These are phyloP conservation scores for Laspeyria flexula DNA, from an alignment of 2,888 invertebrate species.

Conservation along the genomic window DNA sequence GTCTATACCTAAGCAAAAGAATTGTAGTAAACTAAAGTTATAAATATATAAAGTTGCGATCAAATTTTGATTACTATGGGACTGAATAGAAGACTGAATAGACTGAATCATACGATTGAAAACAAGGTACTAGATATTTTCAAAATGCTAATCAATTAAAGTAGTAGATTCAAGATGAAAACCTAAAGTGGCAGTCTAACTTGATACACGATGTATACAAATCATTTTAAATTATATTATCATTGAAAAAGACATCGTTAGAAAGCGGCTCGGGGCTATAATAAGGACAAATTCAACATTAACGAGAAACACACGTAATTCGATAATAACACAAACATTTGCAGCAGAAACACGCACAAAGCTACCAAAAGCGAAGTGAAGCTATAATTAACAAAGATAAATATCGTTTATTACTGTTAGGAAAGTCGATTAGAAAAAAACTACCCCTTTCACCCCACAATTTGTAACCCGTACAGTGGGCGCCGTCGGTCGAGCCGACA, in stretches of 20 bases:
- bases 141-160: no score
- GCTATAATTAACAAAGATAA: constrained; percentile 86
- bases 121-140: no score
- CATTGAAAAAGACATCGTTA: constrained; percentile 24
- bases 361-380: constrained; percentile 80
- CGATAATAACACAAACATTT: constrained; percentile 80
- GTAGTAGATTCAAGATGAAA: background rate
- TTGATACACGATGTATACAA: constrained; percentile 5
- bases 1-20: no score
- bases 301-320: constrained; percentile 80
- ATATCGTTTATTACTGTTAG: constrained; percentile 86
- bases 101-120: no score
- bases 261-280: constrained; percentile 45
- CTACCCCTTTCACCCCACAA: constrained; percentile 86
- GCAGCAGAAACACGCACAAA: constrained; percentile 77
- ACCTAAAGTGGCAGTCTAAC: background rate
- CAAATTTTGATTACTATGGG: no score
- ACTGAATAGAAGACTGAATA: no score
- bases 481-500: constrained; percentile 68
- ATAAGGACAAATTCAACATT: constrained; percentile 57
- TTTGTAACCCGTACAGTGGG: constrained; percentile 86
- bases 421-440: constrained; percentile 86
- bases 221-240: constrained; percentile 9
- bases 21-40: no score
- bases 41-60: no score